phyloP scores from a whole-genome alignment of 2,113 vertebrate species.

The Crotophaga sulcirostris region DNA sequence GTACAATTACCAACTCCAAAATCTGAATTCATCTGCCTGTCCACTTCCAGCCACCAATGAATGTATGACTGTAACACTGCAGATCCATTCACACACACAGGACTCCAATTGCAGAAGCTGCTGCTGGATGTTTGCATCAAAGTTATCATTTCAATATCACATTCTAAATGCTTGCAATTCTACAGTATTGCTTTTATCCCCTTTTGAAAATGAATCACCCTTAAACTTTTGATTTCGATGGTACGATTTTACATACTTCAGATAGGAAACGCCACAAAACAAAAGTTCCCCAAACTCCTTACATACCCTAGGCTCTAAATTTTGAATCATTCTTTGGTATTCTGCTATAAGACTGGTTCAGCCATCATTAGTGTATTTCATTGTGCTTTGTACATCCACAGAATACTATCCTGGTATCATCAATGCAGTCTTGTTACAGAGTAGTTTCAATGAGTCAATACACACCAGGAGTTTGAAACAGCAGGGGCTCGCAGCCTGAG shows the following conservation, averaged over 20 bases:
- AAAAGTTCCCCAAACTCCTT: neutral
- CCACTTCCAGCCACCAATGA: neutral
- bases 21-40: neutral
- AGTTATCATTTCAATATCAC: slow-evolving; percentile 23
- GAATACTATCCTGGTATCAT: neutral
- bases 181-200: neutral
- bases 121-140: neutral
- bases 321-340: neutral
- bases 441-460: neutral
- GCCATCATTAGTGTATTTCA: neutral
- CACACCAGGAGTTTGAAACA: neutral
- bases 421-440: neutral
- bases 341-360: neutral
- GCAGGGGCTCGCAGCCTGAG: neutral
- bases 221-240: neutral
- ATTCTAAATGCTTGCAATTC: neutral
- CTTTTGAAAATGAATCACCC: neutral
- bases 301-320: neutral
- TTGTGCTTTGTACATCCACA: neutral
- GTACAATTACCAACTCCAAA: slow-evolving; percentile 29
- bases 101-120: slow-evolving; percentile 18
- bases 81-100: neutral
- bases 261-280: neutral
- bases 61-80: neutral
- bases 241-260: neutral